Evolutionary conservation across 2,113 vertebrate genomes (phyloP).

Genomic region (Ranitomeya imitator): DNA sequence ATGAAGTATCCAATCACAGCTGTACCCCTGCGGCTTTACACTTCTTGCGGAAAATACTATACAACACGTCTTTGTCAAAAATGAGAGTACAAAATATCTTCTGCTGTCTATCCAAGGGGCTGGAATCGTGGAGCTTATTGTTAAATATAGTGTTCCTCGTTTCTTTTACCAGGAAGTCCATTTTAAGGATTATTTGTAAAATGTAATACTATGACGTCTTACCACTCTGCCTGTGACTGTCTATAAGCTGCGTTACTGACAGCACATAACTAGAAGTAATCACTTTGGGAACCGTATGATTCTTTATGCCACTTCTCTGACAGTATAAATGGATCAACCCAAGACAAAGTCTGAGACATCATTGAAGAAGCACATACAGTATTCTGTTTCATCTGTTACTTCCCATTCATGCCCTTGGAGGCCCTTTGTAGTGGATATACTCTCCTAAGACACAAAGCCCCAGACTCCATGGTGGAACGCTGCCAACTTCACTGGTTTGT

Average conservation of each 20-base stretch:
- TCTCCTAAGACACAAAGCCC: neutral
- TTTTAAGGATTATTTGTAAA: neutral
- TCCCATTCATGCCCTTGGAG: neutral
- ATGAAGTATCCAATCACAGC: neutral
- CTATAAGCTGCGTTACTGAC: neutral
- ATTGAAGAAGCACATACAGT: neutral
- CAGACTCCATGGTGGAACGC: neutral
- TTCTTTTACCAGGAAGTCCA: neutral
- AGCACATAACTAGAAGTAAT: neutral
- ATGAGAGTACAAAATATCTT: too few relatives aligned
- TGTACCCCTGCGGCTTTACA: neutral
- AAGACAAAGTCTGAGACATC: neutral
- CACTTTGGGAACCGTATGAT: neutral
- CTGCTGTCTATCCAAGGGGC: too few relatives aligned
- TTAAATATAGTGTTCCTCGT: neutral
- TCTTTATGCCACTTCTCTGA: neutral
- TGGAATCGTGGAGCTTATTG: neutral
- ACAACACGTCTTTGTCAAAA: too few relatives aligned
- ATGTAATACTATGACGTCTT: neutral
- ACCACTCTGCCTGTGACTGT: neutral
- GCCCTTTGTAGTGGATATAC: conserved; percentile 12
- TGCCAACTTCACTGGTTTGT: neutral
- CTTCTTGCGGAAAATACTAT: neutral
- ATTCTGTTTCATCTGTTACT: conserved; percentile 1
- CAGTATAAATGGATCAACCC: too few relatives aligned